Evolutionary conservation across 2,888 invertebrate species (phyloP), one percentile per base, ranked within the genome.

Genomic region (Cinara cedri): DNA sequence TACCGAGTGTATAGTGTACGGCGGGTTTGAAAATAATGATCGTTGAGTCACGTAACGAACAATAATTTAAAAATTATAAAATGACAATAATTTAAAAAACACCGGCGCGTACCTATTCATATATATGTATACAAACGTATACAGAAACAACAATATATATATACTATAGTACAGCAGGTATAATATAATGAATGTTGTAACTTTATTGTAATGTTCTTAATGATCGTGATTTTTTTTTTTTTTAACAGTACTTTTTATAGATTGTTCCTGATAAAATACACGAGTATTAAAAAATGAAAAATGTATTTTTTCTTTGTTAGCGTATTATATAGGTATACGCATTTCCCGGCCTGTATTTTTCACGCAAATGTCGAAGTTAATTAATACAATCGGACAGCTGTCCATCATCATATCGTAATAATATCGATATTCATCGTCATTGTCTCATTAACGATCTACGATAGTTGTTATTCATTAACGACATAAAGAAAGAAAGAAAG

Each of bases 381-480:
- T 76, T 76, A 76, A 76, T 66, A 68, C 66, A 44, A 34, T 57
- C 68, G 66, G 76, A 68, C 76, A 76, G 76, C 76, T 68, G 66
- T 68, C 76, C 76, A 49, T 76, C 76, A 76, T 34, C 34, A 6
- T 34, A 76, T 34, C 34, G 34, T 34, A 34, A 34, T 34, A 34
- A 3, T 34, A 34, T 57, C 55, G 76, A 68, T 68, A 76, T 68
- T 34, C 49, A 46, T 68, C 68, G 76, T 14, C 76, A 68, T 76
- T 76, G 76, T 76, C 76, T 76, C 76, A 76, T 76, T 76, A 76
- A 76, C 76, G 66, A 76, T 68, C 49, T 57, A 66, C 76, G 21
- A 66, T 63, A 49, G 51, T 42, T 49, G 51, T 42, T 49, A 74
- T 74, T 74, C 74, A 74, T 74, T 74, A 74, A 51, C 34, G 34